phyloP scores from a whole-genome alignment of 2,888 invertebrate species.

The Coelogynopora nodosa region DNA sequence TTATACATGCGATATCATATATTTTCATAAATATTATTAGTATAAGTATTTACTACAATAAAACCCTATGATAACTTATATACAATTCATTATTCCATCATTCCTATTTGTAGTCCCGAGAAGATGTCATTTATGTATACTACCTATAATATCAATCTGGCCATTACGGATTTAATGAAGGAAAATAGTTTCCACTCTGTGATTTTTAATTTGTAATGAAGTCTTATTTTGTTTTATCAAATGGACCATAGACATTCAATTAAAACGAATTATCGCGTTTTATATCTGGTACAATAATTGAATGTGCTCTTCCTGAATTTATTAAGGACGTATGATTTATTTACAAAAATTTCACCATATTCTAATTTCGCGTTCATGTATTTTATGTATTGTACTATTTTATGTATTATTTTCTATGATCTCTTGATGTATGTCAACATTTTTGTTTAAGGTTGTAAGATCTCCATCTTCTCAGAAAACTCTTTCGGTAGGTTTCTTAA shows the following conservation, averaged over 20 bases:
- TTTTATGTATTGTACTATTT: no score
- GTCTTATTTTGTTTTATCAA: neutral
- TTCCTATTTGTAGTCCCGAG: neutral
- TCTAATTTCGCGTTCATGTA: no score
- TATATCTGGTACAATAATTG: no score
- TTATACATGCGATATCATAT: neutral
- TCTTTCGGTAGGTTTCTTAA: neutral
- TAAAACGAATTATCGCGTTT: no score
- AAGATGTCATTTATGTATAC: neutral
- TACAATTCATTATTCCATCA: neutral
- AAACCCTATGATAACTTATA: neutral
- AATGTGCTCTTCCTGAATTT: no score
- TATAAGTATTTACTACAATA: neutral
- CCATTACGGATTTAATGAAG: neutral
- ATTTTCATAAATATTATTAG: neutral
- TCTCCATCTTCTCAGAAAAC: neutral
- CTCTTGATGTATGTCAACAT: neutral
- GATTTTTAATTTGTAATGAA: neutral
- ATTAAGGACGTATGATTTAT: no score
- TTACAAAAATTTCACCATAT: no score
- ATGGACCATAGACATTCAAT: no score
- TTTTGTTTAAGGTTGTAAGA: neutral
- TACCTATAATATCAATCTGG: neutral
- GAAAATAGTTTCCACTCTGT: neutral
- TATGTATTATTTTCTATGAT: neutral